phyloP scores from a whole-genome alignment of 2,797 vertebrate species.

The Ptychadena robeensis region DNA sequence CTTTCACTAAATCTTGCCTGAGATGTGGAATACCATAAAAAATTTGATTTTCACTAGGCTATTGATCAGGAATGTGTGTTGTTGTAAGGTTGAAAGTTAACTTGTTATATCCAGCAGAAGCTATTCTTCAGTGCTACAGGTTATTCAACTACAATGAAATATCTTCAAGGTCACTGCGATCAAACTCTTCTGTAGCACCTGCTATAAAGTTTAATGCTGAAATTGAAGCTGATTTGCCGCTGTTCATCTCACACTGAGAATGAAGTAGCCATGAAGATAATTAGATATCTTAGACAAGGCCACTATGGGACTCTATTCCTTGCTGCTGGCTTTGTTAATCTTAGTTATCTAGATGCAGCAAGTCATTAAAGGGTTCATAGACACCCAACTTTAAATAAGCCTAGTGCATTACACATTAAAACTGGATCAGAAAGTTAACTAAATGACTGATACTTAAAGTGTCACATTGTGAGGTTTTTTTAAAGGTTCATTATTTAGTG shows the following conservation, averaged over 20 bases:
- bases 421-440: not conserved
- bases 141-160: conserved; percentile 1
- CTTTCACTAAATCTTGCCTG: not conserved
- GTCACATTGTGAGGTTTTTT: no score
- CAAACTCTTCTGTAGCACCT: not conserved
- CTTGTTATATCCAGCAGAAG: not conserved
- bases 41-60: not conserved
- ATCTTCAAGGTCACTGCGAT: conserved; percentile 4
- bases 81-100: conserved; percentile 11
- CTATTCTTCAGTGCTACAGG: not conserved
- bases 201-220: not conserved
- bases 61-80: conserved; percentile 14
- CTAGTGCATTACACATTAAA: not conserved
- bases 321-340: conserved; percentile 1
- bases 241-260: not conserved
- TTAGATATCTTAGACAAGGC: conserved; percentile 1
- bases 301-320: not conserved
- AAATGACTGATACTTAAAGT: no score
- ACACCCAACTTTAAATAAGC: not conserved
- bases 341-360: conserved; percentile 5
- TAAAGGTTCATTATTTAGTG: no score
- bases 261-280: not conserved
- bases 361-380: not conserved
- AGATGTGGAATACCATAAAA: not conserved
- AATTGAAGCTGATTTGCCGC: not conserved